Conservation (phyloP, 2,888 invertebrate genomes). For the Seira sanloemensis region DNA sequence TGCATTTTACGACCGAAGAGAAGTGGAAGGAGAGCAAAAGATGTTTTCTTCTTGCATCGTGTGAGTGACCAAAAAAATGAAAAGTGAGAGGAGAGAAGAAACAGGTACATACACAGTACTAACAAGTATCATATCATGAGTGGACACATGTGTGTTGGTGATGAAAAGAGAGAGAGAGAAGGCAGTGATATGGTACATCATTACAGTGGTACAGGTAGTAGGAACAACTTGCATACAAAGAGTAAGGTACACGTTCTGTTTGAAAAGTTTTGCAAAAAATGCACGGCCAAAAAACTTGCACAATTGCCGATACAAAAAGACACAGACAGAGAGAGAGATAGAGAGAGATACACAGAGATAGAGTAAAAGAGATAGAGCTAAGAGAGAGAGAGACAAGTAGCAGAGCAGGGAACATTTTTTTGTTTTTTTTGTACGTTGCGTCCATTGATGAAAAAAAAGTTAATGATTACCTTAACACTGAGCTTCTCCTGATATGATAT, state of each 20-base stretch:
- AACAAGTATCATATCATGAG: not conserved
- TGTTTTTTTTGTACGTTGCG: constrained; percentile 67
- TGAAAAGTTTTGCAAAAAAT: constrained; percentile 38
- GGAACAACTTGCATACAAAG: not conserved
- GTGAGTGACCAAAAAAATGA: too few relatives aligned
- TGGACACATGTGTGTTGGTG: not conserved
- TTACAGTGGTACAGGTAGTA: not conserved
- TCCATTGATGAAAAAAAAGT: constrained; percentile 70
- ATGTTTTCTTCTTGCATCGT: too few relatives aligned
- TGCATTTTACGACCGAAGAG: too few relatives aligned
- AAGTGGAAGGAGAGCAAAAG: too few relatives aligned
- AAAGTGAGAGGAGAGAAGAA: not conserved
- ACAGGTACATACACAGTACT: not conserved
- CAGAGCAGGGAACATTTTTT: constrained; percentile 68
- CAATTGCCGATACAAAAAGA: constrained; percentile 46
- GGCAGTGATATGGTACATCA: not conserved
- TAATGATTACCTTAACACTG: constrained; percentile 77
- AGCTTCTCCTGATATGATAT: constrained; percentile 76
- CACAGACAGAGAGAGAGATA: constrained; percentile 35
- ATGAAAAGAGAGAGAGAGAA: not conserved
- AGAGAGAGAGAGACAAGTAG: constrained; percentile 60
- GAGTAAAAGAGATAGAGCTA: constrained; percentile 32
- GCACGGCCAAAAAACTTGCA: constrained; percentile 62
- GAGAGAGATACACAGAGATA: constrained; percentile 49
- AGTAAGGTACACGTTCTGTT: constrained; percentile 38